phyloP scores from a whole-genome alignment of 1,140 invertebrate genomes.

The Caenorhabditis inopinata region DNA sequence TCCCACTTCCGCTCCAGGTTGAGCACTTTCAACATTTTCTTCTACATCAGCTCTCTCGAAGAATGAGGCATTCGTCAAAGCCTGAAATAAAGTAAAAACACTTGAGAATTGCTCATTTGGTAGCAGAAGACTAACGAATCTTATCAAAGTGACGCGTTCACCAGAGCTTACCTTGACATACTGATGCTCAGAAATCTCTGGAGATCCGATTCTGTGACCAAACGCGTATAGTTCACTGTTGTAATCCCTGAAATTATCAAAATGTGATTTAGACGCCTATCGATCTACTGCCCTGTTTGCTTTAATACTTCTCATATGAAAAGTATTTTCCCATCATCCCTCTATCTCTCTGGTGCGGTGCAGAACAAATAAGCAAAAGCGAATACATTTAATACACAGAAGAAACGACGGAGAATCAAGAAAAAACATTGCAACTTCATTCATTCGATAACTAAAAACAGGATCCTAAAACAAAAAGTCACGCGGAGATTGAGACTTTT shows the following conservation, averaged over 20 bases:
- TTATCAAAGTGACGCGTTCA: no score
- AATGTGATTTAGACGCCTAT: no score
- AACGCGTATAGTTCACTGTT: conserved; percentile 41
- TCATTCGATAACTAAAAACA: neutral
- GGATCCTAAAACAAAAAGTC: neutral
- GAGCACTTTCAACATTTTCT: conserved; percentile 23
- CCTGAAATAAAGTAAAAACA: conserved; percentile 13
- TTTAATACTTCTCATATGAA: no score
- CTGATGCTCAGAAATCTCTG: neutral
- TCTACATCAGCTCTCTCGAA: conserved; percentile 29
- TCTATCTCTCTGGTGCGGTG: no score
- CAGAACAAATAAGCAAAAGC: no score
- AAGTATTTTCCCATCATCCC: no score
- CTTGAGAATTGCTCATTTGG: neutral
- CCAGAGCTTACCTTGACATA: neutral
- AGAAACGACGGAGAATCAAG: no score
- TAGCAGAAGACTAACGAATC: no score
- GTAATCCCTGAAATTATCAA: conserved; percentile 45
- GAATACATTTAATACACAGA: no score
- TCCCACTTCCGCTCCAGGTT: neutral
- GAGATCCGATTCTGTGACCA: conserved; percentile 42
- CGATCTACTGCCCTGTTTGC: no score
- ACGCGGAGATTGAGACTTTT: neutral
- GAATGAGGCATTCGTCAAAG: conserved; percentile 38
- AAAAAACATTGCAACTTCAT: neutral